These are phyloP conservation scores for Empis livida DNA, from an alignment of 2,888 invertebrate species.

Conservation along the genomic window DNA sequence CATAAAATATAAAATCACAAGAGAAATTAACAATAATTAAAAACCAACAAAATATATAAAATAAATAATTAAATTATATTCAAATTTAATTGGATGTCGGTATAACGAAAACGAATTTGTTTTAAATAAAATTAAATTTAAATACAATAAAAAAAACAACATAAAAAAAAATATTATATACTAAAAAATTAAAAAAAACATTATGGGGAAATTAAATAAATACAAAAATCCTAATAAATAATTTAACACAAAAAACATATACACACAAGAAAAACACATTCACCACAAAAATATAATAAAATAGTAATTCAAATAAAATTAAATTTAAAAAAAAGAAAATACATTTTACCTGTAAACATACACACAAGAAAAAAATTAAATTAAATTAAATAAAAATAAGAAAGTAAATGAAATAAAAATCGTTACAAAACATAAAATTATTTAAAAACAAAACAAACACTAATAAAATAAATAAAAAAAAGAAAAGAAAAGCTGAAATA, in stretches of 20 bases:
- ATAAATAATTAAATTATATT: not conserved
- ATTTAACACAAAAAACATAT: conserved; percentile 1
- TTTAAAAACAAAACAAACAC: not conserved
- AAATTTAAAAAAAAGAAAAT: not conserved
- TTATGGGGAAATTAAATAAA: conserved; percentile 9
- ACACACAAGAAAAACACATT: too few species aligned
- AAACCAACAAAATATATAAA: conserved; percentile 3
- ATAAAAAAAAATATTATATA: conserved; percentile 4
- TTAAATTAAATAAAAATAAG: too few species aligned
- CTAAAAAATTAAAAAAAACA: too few species aligned
- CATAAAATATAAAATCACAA: conserved; percentile 8
- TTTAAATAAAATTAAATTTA: too few species aligned
- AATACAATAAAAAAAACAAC: conserved; percentile 9
- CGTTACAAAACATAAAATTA: not conserved
- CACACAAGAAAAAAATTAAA: too few species aligned
- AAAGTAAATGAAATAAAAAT: conserved; percentile 6
- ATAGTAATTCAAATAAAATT: not conserved
- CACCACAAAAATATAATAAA: not conserved
- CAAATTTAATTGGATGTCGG: not conserved
- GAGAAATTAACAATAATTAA: conserved; percentile 2
- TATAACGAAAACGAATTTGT: conserved; percentile 11
- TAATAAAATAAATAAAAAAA: conserved; percentile 1
- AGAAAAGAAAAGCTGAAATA: not conserved
- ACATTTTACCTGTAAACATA: conserved; percentile 5
- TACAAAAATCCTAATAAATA: conserved; percentile 6